Evolutionary conservation across 2,888 invertebrate species (phyloP), one percentile per base, ranked within the genome.

Genomic region (Megalurothrips usitatus): DNA sequence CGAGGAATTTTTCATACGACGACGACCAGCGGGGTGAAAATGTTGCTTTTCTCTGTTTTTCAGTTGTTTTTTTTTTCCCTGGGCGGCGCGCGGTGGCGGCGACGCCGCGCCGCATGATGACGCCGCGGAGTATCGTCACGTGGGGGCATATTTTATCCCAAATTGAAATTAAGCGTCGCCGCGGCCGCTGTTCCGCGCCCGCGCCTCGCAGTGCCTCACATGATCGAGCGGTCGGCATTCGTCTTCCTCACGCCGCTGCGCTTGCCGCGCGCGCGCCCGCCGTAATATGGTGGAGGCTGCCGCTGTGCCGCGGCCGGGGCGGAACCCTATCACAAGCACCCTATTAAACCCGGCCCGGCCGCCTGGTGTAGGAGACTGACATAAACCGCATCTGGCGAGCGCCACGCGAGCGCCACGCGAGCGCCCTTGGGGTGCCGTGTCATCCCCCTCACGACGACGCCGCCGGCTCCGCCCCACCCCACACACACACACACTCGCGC

Each of bases 311-410:
- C 34, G 34, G 34, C 34, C 6, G 34, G 34, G 34, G 23, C 23
- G 23, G 10, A 75, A 75, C 68, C 68, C 23, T 75, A 75, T 75
- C 68, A 75, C 68, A 75, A 75, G 68, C 68, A 75, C 26, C 68
- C 68, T 75, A 75, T 75, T 75, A 75, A 75, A 75, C 26, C 68
- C 68, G 26, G 9, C 68, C 68, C 68, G 68, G 23, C 17, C 58
- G 58, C 58, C 58, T n/a, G 58, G 68, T 26, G 68, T 26, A 75
- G 26, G 26, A 75, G 68, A 23, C 68, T 75, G 68, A 26, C 68
- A 75, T 75, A 75, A 75, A 75, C 68, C 26, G 68, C 68, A 75
- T 75, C 68, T 75, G 68, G 68, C 26, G 68, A 75, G 2, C 34
- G 34, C 34, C 34, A 43, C 6, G 34, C 34, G 34, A 43, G 34